Evolutionary conservation across 2,113 vertebrate species (phyloP).

Genomic region (Pantherophis guttatus): DNA sequence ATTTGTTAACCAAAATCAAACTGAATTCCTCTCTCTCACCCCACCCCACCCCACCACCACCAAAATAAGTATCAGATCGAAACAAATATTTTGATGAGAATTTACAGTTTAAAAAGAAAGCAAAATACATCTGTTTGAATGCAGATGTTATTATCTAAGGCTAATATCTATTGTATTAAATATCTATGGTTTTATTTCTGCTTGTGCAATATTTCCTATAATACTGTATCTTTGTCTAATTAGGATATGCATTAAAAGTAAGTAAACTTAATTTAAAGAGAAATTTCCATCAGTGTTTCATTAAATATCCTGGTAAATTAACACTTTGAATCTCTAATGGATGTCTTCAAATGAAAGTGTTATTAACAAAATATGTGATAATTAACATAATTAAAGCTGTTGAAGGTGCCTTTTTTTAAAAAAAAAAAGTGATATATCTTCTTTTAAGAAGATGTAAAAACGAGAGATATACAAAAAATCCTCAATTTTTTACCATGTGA

Average conservation of each 20-base stretch:
- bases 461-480: slow-evolving; percentile 51
- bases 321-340: slow-evolving; percentile 68
- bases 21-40: not conserved
- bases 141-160: slow-evolving; percentile 36
- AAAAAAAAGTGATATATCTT: slow-evolving; percentile 38
- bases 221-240: slow-evolving; percentile 60
- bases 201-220: slow-evolving; percentile 63
- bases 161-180: slow-evolving; percentile 48
- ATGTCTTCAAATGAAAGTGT: slow-evolving; percentile 67
- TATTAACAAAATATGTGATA: slow-evolving; percentile 71
- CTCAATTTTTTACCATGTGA: slow-evolving; percentile 17
- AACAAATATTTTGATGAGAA: slow-evolving; percentile 43
- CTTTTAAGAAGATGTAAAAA: slow-evolving; percentile 48
- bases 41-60: too few relatives aligned
- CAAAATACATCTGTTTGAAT: slow-evolving; percentile 34
- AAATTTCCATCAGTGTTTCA: slow-evolving; percentile 63
- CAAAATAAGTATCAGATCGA: not conserved
- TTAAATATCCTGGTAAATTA: slow-evolving; percentile 68
- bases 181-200: slow-evolving; percentile 53
- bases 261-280: slow-evolving; percentile 71
- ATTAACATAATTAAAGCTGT: slow-evolving; percentile 66
- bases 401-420: slow-evolving; percentile 45
- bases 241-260: slow-evolving; percentile 65
- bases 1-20: not conserved
- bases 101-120: slow-evolving; percentile 32